Percentiles rank a stretch among this genome's conserved stretches.
Conservation (phyloP, 2,888 invertebrate species). For the Microctonus brassicae region DNA sequence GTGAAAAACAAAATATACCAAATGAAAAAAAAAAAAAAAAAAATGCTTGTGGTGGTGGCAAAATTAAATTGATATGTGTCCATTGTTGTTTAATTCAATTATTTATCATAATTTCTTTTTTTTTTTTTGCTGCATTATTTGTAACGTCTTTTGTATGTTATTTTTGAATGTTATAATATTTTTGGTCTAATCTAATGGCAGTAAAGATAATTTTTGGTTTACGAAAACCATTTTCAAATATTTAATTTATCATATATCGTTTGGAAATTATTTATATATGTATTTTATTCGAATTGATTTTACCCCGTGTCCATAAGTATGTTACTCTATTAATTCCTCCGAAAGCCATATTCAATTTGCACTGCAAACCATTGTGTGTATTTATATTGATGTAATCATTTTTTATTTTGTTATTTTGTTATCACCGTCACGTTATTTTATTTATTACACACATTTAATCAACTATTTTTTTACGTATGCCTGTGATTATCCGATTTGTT, state of each 20-base stretch:
- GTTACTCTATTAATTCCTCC: constrained; percentile 4
- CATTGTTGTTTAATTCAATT: neutral
- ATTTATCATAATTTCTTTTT: neutral
- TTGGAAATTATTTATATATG: neutral
- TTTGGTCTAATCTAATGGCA: constrained; percentile 22
- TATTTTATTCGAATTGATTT: neutral
- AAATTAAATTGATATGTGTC: constrained; percentile 33
- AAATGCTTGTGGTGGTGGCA: neutral
- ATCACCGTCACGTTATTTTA: neutral
- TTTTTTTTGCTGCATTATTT: neutral
- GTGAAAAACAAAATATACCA: no score
- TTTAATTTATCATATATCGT: neutral
- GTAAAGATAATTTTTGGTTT: constrained; percentile 5
- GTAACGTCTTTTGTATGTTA: no score
- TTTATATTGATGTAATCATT: neutral
- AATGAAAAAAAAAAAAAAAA: constrained; percentile 4
- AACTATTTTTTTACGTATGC: constrained; percentile 2
- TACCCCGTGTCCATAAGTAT: neutral
- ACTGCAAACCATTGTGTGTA: neutral
- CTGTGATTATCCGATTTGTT: constrained; percentile 29
- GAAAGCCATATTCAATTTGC: neutral
- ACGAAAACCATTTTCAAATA: neutral
- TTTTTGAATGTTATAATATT: neutral
- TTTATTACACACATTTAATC: neutral
- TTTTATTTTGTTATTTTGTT: neutral